phyloP scores from a whole-genome alignment of 2,113 vertebrate species.

The Ciconia stormi region DNA sequence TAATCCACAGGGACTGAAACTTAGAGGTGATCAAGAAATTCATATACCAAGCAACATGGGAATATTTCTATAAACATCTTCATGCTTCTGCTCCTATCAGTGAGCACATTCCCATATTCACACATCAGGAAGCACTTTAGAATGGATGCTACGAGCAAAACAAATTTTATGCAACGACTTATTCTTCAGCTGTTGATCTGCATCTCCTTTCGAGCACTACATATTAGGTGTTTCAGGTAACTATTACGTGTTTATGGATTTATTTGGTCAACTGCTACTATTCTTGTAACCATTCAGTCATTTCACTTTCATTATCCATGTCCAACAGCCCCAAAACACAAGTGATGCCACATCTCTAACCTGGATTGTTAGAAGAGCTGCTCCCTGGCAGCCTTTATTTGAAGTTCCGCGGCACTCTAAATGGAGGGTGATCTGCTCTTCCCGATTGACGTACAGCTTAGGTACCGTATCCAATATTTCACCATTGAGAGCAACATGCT shows the following conservation, averaged over 20 bases:
- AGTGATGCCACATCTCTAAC: slow-evolving; percentile 53
- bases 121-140: neutral
- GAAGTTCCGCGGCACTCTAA: slow-evolving; percentile 88
- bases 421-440: slow-evolving; percentile 87
- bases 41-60: neutral
- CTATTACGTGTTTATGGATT: fast-evolving
- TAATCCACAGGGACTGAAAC: neutral
- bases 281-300: neutral
- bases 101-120: neutral
- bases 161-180: neutral
- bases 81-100: neutral
- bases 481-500: slow-evolving; percentile 89
- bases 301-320: neutral
- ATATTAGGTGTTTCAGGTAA: neutral
- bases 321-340: neutral
- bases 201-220: neutral
- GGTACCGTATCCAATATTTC: slow-evolving; percentile 89
- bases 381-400: slow-evolving; percentile 88
- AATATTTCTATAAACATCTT: neutral
- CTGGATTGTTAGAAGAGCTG: slow-evolving; percentile 87
- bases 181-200: neutral
- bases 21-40: neutral
- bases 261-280: neutral
- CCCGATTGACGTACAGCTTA: slow-evolving; percentile 87
- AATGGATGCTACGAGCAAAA: neutral